Evolutionary conservation across 2,797 vertebrate species (phyloP).

Genomic region (Paramormyrops hopkinsi): DNA sequence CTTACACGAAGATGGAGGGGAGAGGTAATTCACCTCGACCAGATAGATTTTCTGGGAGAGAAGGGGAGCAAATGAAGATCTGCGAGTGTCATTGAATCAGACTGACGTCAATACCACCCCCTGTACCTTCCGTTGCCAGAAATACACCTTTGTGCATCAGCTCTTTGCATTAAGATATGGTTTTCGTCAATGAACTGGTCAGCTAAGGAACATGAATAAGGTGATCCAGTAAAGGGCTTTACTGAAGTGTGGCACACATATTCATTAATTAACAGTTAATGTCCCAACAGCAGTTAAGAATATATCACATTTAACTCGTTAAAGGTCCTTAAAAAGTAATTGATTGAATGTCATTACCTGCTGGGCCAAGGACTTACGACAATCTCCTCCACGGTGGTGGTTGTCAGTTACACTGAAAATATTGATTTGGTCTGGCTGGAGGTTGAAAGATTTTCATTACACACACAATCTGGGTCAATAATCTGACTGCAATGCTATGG

Average conservation of each 20-base stretch:
- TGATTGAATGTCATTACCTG: not conserved
- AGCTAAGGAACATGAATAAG: not conserved
- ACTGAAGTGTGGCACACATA: not conserved
- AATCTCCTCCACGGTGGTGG: not conserved
- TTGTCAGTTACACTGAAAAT: not conserved
- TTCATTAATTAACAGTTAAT: not conserved
- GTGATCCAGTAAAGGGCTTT: not conserved
- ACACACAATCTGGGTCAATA: conserved; percentile 7
- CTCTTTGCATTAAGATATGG: not conserved
- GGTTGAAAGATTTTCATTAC: not conserved
- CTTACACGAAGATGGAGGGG: not conserved
- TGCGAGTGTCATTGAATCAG: not conserved
- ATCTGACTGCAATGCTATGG: not conserved
- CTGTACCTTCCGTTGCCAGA: not conserved
- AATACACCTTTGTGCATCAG: not conserved
- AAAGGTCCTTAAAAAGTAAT: not conserved
- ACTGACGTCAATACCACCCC: not conserved
- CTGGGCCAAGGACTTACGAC: not conserved
- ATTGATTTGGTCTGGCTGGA: conserved; percentile 11
- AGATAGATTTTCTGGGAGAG: not conserved
- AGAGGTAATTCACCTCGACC: not conserved
- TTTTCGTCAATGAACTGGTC: not conserved
- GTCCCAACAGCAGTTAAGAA: not conserved
- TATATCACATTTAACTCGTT: not conserved
- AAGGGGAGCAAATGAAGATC: not conserved